Percentiles rank a stretch among this genome's conserved stretches.
phyloP scores from a whole-genome alignment of 2,888 invertebrate species.

The Drosophila nr. medialis region DNA sequence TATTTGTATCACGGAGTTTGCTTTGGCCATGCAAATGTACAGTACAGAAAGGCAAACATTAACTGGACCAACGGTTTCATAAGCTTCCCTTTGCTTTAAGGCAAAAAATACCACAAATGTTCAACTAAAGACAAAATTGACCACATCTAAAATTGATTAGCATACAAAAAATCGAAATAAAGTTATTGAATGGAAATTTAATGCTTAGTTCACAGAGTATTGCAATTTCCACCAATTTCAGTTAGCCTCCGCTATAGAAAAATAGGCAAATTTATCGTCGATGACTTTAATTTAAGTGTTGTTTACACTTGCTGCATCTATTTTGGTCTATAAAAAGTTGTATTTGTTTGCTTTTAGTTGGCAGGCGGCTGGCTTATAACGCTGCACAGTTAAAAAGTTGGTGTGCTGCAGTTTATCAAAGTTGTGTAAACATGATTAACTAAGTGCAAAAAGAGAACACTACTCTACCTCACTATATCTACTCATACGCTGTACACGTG shows the following conservation, averaged over 20 bases:
- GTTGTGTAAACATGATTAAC: conserved; percentile 11
- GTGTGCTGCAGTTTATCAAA: conserved; percentile 18
- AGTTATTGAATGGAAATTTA: not conserved
- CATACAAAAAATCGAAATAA: not conserved
- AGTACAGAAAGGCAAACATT: conserved; percentile 3
- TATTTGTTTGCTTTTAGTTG: conserved; percentile 23
- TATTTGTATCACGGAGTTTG: not conserved
- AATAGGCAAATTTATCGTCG: conserved; percentile 17
- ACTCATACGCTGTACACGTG: conserved; percentile 22
- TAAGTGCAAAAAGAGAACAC: not conserved
- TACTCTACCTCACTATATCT: not conserved
- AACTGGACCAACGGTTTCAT: not conserved
- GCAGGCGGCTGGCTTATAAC: not conserved
- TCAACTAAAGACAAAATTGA: not conserved
- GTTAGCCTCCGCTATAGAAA: conserved; percentile 29
- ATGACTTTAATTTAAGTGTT: conserved; percentile 30
- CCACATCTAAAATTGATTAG: not conserved
- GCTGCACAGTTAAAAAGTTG: conserved; percentile 11
- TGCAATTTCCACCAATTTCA: conserved; percentile 27
- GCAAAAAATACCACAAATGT: not conserved
- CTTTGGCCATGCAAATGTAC: conserved; percentile 8
- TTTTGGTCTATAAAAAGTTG: conserved; percentile 32
- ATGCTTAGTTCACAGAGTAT: conserved; percentile 24
- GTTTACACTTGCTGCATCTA: conserved; percentile 41
- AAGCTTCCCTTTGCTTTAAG: not conserved